A percentile compares a stretch with the other conserved stretches of the same genome.
Conservation (phyloP, 1,140 invertebrate species). For the Caenorhabditis elegans region DNA sequence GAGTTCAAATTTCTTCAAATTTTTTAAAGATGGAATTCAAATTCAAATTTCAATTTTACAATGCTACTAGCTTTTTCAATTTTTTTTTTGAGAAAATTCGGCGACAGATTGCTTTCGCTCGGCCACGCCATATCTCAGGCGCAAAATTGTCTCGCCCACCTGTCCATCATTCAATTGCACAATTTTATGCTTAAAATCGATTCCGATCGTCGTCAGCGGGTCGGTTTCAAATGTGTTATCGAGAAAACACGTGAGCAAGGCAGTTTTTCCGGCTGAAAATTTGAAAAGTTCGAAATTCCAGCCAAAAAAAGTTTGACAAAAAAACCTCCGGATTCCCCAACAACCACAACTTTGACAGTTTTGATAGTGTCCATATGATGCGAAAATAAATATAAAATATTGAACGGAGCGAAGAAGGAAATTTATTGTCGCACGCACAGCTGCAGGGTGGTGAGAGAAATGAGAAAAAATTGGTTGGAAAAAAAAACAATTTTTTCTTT, state of each 20-base stretch:
- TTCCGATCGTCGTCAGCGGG: constrained; percentile 41
- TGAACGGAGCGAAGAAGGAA: not conserved
- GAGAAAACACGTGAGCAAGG: constrained; percentile 20
- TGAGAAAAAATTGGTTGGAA: not conserved
- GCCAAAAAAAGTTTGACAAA: no score
- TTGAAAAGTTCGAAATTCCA: no score
- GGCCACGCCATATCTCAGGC: not conserved
- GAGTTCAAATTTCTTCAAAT: no score
- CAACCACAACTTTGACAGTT: constrained; percentile 41
- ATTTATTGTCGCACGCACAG: not conserved
- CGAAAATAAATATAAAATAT: not conserved
- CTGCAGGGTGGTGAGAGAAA: not conserved
- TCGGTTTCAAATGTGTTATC: constrained; percentile 31
- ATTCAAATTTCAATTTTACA: no score
- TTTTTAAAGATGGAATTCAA: no score
- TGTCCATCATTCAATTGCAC: constrained; percentile 25
- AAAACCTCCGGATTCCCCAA: constrained; percentile 45
- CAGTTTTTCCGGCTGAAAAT: constrained; percentile 44
- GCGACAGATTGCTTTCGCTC: no score
- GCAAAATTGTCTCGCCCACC: constrained; percentile 13
- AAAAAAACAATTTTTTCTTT: not conserved
- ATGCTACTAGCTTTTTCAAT: no score
- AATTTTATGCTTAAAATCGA: constrained; percentile 41
- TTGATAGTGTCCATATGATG: constrained; percentile 20
- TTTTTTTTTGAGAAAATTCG: no score